A percentile compares a stretch with the other conserved stretches of the same genome.
These are phyloP conservation scores for Microctonus hyperodae DNA, from an alignment of 2,888 invertebrate genomes.

Conservation along the genomic window DNA sequence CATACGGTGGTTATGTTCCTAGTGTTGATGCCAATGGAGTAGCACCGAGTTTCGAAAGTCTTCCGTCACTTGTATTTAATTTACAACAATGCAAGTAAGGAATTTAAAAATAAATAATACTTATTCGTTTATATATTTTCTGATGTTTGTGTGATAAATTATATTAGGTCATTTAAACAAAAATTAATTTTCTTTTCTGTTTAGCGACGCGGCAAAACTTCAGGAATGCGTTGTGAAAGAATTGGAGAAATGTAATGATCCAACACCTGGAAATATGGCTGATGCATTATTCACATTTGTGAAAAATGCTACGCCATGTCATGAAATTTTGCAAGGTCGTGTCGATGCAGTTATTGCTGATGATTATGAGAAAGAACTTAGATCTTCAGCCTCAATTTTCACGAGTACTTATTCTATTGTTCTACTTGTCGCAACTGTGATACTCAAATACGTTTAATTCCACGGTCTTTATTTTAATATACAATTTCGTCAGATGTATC, in stretches of 20 bases:
- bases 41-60: slow-evolving; percentile 34
- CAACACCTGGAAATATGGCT: slow-evolving; percentile 81
- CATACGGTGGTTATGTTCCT: slow-evolving; percentile 66
- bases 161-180: not conserved
- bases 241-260: slow-evolving; percentile 73
- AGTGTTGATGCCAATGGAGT: slow-evolving; percentile 41
- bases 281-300: slow-evolving; percentile 79
- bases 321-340: slow-evolving; percentile 35
- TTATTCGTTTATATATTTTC: slow-evolving; percentile 18
- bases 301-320: slow-evolving; percentile 73
- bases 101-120: no score
- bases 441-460: not conserved
- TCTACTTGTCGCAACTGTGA: not conserved
- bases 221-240: slow-evolving; percentile 69
- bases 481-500: not conserved
- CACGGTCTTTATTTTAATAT: not conserved
- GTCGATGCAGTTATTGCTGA: slow-evolving; percentile 7
- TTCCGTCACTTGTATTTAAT: slow-evolving; percentile 71
- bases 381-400: not conserved
- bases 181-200: not conserved
- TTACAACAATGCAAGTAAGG: slow-evolving; percentile 67
- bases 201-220: slow-evolving; percentile 66
- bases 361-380: not conserved
- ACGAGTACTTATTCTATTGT: not conserved
- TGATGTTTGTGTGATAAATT: not conserved